phyloP scores from a whole-genome alignment of 2,113 vertebrate genomes.

The Petroica traversi region DNA sequence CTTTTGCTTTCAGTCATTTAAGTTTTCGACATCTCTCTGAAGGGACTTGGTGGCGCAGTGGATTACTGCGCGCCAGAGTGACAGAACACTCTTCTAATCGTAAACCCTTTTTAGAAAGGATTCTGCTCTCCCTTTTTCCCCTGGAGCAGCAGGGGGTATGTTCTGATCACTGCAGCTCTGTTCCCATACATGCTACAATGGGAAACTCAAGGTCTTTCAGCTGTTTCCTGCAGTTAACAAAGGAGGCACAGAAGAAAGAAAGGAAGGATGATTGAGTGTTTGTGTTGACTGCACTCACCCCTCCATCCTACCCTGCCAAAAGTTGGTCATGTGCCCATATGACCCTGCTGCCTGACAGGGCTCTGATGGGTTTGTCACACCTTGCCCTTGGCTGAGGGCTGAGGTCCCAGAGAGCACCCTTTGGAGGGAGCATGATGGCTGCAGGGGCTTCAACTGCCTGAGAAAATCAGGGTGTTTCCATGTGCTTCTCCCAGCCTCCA shows the following conservation, averaged over 20 bases:
- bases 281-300: slow-evolving; percentile 62
- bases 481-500: neutral
- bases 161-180: slow-evolving; percentile 78
- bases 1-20: slow-evolving; percentile 81
- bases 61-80: slow-evolving; percentile 78
- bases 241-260: slow-evolving; percentile 55
- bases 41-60: slow-evolving; percentile 76
- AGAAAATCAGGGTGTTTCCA: neutral
- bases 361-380: neutral
- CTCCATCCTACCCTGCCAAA: neutral
- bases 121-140: slow-evolving; percentile 68
- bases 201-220: slow-evolving; percentile 67
- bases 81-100: slow-evolving; percentile 72
- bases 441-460: neutral
- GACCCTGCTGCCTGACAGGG: neutral
- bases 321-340: neutral
- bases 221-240: slow-evolving; percentile 70
- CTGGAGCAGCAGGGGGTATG: slow-evolving; percentile 74
- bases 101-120: slow-evolving; percentile 69
- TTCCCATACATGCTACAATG: slow-evolving; percentile 46
- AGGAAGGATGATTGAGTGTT: slow-evolving; percentile 66
- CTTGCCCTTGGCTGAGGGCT: neutral
- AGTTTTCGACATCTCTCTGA: slow-evolving; percentile 80
- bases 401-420: rapidly evolving
- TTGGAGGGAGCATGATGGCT: neutral